Evolutionary conservation across 2,797 vertebrate species (phyloP), one percentile per base, ranked within the genome.

Genomic region (Euthynnus affinis): DNA sequence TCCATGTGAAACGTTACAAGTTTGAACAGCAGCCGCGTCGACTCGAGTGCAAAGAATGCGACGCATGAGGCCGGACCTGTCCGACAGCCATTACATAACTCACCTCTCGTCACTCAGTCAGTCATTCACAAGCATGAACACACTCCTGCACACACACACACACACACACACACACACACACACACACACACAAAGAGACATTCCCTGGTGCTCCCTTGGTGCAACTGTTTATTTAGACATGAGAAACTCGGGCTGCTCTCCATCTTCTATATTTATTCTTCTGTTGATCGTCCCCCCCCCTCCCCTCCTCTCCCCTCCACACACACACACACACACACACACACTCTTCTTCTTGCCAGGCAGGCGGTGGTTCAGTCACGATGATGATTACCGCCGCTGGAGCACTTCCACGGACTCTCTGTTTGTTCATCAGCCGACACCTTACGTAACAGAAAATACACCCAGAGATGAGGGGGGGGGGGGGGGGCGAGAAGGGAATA

Each of bases 21-120:
- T 70, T 63, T 44, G 13, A 44, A 23, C 37, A 23, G 1, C 53
- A 7, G 22, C 37, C 22, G 0, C 58, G 23, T 49, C 6, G 29
- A 32, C 29, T 5, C 29, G 6, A 20, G 17, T n/a, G 40, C 46
- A 55, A n/a, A 60, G 80, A 87, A 85, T 75, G 71, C 9, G 17
- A 37, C 1, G 0, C 56, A 77, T 63, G 79, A 83, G 55, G 82
- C 71, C 10, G 29, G 73, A 87, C 85, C 80, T n/a, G 91, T 87
- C 55, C 0, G 49, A 59, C 78, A 0, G 58, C 0, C 25, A 49
- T 82, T 72, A 61, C 52, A 23, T 70, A 78, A 82, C 53, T 2
- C 56, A 10, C 23, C 34, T 70, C 74, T n/a, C n/a, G n/a, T n/a
- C n/a, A n/a, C 32, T 75, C 78, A 40, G 37, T 76, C 29, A 46